Evolutionary conservation across 2,888 invertebrate species (phyloP).

Genomic region (Drosophila meridiana): DNA sequence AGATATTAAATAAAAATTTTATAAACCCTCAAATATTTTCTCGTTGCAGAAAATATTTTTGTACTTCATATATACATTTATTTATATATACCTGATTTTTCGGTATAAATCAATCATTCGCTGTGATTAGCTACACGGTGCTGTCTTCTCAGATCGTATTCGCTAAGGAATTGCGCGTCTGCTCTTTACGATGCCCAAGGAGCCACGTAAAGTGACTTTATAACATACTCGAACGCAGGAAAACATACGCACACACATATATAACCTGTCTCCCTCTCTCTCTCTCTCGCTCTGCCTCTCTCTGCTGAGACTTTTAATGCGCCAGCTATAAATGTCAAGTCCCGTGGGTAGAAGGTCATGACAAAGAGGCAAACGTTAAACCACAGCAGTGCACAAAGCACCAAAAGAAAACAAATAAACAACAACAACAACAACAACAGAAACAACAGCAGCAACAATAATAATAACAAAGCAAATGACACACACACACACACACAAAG

Average conservation of each 20-base stretch:
- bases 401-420: slow-evolving; percentile 54
- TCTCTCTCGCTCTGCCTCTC: neutral
- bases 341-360: slow-evolving; percentile 48
- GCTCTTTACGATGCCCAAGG: slow-evolving; percentile 37
- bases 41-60: neutral
- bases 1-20: too few relatives aligned
- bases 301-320: slow-evolving; percentile 65
- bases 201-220: slow-evolving; percentile 51
- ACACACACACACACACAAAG: slow-evolving; percentile 16
- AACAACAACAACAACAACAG: slow-evolving; percentile 42
- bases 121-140: slow-evolving; percentile 40
- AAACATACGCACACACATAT: slow-evolving; percentile 4
- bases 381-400: slow-evolving; percentile 66
- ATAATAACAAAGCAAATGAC: slow-evolving; percentile 30
- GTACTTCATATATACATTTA: neutral
- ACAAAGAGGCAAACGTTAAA: slow-evolving; percentile 56
- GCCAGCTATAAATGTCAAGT: slow-evolving; percentile 74
- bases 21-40: neutral
- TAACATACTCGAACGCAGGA: slow-evolving; percentile 44
- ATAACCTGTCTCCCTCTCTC: neutral
- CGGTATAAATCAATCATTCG: slow-evolving; percentile 27
- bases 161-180: slow-evolving; percentile 13
- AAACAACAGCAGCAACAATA: slow-evolving; percentile 13
- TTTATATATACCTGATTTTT: neutral
- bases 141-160: neutral